phyloP scores from a whole-genome alignment of 2,113 vertebrate species.

The Phylloscopus trochiloides region DNA sequence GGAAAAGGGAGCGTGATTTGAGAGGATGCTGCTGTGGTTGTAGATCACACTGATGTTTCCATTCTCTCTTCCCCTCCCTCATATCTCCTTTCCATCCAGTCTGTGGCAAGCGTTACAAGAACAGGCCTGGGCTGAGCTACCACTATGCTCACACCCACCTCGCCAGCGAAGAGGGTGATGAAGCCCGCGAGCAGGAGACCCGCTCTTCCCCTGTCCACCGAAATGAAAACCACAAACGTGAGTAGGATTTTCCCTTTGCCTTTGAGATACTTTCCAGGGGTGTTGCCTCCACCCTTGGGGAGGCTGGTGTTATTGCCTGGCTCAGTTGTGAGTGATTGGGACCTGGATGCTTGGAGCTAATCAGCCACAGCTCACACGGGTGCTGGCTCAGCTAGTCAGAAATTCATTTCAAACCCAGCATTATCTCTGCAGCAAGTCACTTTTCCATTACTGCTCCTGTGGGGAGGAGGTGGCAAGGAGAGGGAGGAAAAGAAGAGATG shows the following conservation, averaged over 20 bases:
- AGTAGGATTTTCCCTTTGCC: slow-evolving; percentile 62
- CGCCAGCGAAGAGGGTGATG: slow-evolving; percentile 85
- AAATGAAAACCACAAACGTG: slow-evolving; percentile 91
- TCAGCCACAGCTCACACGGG: slow-evolving; percentile 1
- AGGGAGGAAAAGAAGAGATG: not conserved
- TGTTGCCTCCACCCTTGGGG: not conserved
- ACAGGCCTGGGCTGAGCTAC: slow-evolving; percentile 94
- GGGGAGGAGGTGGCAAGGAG: slow-evolving; percentile 23
- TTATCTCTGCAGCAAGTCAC: slow-evolving; percentile 42
- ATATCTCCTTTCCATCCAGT: slow-evolving; percentile 74
- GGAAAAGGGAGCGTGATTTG: not conserved
- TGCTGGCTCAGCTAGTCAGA: slow-evolving; percentile 49
- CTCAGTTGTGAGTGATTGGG: slow-evolving; percentile 1
- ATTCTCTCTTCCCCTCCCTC: not conserved
- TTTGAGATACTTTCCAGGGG: not conserved
- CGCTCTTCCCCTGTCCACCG: slow-evolving; percentile 81
- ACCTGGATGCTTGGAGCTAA: slow-evolving; percentile 46
- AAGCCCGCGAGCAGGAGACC: slow-evolving; percentile 84
- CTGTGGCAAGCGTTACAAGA: slow-evolving; percentile 95
- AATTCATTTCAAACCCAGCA: slow-evolving; percentile 59
- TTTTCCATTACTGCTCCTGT: slow-evolving; percentile 41
- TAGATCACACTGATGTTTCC: slow-evolving; percentile 4
- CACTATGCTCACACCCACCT: slow-evolving; percentile 94
- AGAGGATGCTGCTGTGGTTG: not conserved
- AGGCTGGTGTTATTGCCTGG: not conserved